These are phyloP conservation scores for Drosophila anceps DNA, from an alignment of 2,888 invertebrate genomes.

Conservation along the genomic window DNA sequence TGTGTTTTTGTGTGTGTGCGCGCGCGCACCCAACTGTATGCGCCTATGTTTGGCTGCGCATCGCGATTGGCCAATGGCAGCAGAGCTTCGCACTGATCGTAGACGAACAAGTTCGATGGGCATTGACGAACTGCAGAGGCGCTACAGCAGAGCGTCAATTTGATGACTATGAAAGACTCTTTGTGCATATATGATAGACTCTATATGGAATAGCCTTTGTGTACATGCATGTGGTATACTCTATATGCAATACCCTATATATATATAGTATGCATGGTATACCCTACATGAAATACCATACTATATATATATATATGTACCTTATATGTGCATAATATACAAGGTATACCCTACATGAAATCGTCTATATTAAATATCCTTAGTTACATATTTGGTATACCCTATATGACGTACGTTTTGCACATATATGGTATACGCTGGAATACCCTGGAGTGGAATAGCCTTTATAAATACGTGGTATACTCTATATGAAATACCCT, in stretches of 20 bases:
- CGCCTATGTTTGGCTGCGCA: constrained; percentile 1
- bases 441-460: background rate
- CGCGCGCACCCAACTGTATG: background rate
- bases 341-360: background rate
- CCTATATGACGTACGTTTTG: background rate
- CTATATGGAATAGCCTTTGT: background rate
- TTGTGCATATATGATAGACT: background rate
- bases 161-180: background rate
- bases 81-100: constrained; percentile 10
- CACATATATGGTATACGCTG: background rate
- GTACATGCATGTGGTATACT: background rate
- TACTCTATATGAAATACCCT: background rate
- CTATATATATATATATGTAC: too few species aligned
- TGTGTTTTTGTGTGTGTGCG: constrained; percentile 9
- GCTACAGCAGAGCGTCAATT: constrained; percentile 4
- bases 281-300: too few species aligned
- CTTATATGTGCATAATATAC: background rate
- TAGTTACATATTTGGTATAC: background rate
- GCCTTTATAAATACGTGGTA: background rate
- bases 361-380: too few species aligned
- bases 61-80: constrained; percentile 40
- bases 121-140: background rate
- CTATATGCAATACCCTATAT: background rate
- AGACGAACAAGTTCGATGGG: background rate
- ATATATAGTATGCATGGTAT: background rate